Base-by-base conservation (phyloP, 2,888 invertebrate genomes). In the Andrena bucephala region DNA sequence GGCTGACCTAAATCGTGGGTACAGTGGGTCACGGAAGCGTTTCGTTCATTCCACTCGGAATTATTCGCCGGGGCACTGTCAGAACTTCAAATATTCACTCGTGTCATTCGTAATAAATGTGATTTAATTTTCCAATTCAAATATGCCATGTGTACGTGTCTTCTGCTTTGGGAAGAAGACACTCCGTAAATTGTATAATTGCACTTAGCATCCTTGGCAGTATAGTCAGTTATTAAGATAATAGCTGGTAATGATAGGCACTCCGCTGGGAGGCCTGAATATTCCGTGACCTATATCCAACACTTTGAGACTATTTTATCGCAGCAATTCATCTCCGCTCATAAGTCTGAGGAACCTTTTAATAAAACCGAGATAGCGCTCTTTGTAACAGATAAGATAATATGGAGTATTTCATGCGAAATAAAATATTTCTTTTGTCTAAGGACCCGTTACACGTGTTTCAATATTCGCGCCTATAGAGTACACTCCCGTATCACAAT, bases 1-100 rank as follows among this genome's bases (percentile, higher is more conserved):
- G 59, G n/a, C 1, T 82, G 83, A 83, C 77, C 83, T 73, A 81
- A 81, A 81, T 81, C 33, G 8, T 0, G 6, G 0, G n/a, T 27
- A 31, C 57, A 52, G 31, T 29, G 33, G 42, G 70, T 70, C 70
- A 70, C 48, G 60, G 29, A 48, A 59, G 20, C 27, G 20, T 57
- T 24, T 27, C 57, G 24, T 1, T 24, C 57, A 1, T 57, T 24
- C 27, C 24, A 24, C 1, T 24, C 20, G 3, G 10, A 52, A n/a
- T 6, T 52, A 2, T 52, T 29, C 2, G 6, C 5, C n/a, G 13
- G n/a, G 27, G 16, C 54, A 4, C 36, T 57, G 0, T 24, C n/a
- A 16, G 42, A 16, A 42, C 16, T 16, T 42, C 42, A 16, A 13
- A 42, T 5, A 42, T 16, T 5, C 42, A 1, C 42, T 16, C 16